Base-by-base conservation (phyloP, 2,113 vertebrate genomes). In the Nicator chloris region DNA sequence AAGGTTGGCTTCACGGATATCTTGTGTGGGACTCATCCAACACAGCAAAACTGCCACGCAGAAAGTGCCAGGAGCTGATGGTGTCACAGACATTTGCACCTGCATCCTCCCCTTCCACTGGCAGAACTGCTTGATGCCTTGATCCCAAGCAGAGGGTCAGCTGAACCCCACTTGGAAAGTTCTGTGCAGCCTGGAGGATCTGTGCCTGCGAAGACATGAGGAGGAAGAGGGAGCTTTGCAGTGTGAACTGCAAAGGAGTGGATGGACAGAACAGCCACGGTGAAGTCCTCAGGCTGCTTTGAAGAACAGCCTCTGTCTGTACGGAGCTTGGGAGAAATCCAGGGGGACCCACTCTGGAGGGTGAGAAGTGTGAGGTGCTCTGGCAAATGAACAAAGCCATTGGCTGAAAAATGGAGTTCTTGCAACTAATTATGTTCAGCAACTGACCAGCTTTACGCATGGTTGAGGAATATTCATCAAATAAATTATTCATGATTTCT, bases 401-500 rank as follows among this genome's bases (percentile, higher is more conserved):
- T 4, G 4, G 57, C 78, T 82, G 87, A 91, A 69, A 93, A 95
- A 85, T 16, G 7, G 70, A 87, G 37, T 80, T 82, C 70, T 95
- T 85, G 71, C 82, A 77, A 63, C 31, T 80, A 69, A 93, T 95
- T 95, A 86, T 95, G 90, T 94, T 93, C 93, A 88, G 75, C 77
- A 91, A 85, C 89, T 93, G 96, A 77, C 82, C 95, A 90, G 68
- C 90, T 95, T 92, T 93, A 91, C 1, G 33, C 75, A 72, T 92
- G 91, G 75, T 49, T 91, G 89, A 91, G 69, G 91, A 94, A 93
- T 82, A 86, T 73, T 70, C 19, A 1, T 90, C 63, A 31, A 68
- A 93, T 95, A 96, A 92, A 97, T 95, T 95, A 95, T 96, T 95
- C 92, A 93, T 95, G 26, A 82, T 79, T 94, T 50, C 87, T 85